A percentile compares a stretch with the other conserved stretches of the same genome.
phyloP scores from a whole-genome alignment of 2,113 vertebrate genomes.

The Chaetops frenatus region DNA sequence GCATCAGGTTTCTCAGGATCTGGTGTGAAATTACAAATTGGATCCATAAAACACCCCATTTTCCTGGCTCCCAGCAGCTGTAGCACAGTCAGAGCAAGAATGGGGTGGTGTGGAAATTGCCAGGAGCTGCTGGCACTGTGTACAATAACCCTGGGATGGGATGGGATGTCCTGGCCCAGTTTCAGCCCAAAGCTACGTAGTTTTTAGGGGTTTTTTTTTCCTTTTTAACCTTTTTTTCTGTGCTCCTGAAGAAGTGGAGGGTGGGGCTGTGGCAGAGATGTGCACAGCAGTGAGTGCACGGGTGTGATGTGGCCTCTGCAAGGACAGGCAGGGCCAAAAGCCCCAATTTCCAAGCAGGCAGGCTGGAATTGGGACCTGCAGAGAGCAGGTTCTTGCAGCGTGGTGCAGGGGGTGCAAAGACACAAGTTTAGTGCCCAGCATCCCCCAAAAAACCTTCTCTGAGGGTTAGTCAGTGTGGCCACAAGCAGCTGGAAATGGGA shows the following conservation, averaged over 20 bases:
- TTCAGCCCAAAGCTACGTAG: neutral
- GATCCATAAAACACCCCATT: neutral
- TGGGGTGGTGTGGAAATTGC: neutral
- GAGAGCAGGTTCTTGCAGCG: neutral
- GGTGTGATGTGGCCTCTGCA: neutral
- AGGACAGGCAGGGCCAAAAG: neutral
- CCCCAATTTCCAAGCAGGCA: neutral
- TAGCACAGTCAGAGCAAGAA: neutral
- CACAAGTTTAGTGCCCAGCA: too few species aligned
- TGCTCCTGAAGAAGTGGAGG: neutral
- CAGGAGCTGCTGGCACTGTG: neutral
- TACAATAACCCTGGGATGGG: neutral
- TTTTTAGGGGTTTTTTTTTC: too few species aligned
- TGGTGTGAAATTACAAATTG: neutral
- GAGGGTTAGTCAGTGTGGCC: neutral
- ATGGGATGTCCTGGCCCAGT: neutral
- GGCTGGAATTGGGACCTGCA: neutral
- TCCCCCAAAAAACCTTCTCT: neutral
- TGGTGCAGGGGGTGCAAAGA: neutral
- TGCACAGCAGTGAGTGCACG: fast-evolving
- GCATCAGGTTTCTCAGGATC: neutral
- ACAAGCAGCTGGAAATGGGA: neutral
- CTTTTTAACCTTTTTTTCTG: neutral
- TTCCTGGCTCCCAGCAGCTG: neutral
- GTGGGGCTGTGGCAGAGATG: too few species aligned